Evolutionary conservation across 2,797 vertebrate genomes (phyloP).

Genomic region (Threskiornis aethiopicus): DNA sequence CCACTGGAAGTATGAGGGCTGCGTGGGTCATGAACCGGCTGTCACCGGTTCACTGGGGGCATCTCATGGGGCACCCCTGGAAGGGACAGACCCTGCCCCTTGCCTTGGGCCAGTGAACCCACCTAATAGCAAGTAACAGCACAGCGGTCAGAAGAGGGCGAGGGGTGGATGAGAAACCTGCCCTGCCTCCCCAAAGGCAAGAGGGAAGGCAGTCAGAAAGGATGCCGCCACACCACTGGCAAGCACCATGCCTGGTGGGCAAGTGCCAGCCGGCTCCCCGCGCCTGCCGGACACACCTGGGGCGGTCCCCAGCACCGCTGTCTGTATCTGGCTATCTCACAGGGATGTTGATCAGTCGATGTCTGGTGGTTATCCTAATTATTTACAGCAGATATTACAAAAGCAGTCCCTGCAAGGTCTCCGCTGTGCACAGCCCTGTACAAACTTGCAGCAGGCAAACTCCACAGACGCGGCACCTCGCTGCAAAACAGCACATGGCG

Average conservation of each 20-base stretch:
- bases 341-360: rapidly evolving
- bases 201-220: not conserved
- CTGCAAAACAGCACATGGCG: not conserved
- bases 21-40: rapidly evolving
- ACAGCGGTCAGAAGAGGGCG: not conserved
- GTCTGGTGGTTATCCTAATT: not conserved
- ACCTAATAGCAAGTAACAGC: not conserved
- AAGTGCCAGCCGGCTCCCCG: not conserved
- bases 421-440: not conserved
- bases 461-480: not conserved
- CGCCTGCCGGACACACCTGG: rapidly evolving
- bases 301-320: rapidly evolving
- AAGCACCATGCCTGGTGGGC: not conserved
- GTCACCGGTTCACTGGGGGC: not conserved
- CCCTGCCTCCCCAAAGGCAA: not conserved
- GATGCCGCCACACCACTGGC: not conserved
- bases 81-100: not conserved
- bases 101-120: rapidly evolving
- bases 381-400: conserved; percentile 7
- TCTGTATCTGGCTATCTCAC: not conserved
- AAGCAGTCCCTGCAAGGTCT: not conserved
- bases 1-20: not conserved
- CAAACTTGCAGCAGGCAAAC: not conserved
- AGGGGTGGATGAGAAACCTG: not conserved
- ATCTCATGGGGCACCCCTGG: not conserved